A percentile compares a stretch with the other conserved stretches of the same genome.
These are phyloP conservation scores for Ochlodes sylvanus DNA, from an alignment of 2,888 invertebrate species.

Conservation along the genomic window DNA sequence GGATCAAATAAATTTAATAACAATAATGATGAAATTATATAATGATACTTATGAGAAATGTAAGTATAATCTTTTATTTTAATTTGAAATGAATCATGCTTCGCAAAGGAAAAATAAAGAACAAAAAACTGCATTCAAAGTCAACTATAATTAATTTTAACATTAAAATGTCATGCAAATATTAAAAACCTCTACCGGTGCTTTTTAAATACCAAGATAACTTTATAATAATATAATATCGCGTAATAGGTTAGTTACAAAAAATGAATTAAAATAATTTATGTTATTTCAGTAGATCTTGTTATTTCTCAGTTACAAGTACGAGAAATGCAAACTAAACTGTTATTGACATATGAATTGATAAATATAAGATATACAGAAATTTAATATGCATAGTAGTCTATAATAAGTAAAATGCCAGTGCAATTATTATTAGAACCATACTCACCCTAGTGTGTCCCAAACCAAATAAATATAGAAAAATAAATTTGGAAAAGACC, in stretches of 20 bases:
- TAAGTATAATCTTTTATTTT: background rate
- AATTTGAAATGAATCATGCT: slow-evolving; percentile 4
- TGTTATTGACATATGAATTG: background rate
- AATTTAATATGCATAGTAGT: background rate
- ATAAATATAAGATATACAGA: background rate
- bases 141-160: background rate
- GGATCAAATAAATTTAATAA: background rate
- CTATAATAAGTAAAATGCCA: slow-evolving; percentile 12
- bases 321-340: background rate
- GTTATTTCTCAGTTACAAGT: slow-evolving; percentile 22
- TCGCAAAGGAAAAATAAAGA: background rate
- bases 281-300: background rate
- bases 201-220: slow-evolving; percentile 19
- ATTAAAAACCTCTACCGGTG: slow-evolving; percentile 1
- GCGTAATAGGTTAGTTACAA: background rate
- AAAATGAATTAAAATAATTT: background rate
- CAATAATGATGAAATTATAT: background rate
- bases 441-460: slow-evolving; percentile 22
- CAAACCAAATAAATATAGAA: slow-evolving; percentile 21
- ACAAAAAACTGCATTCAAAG: slow-evolving; percentile 11
- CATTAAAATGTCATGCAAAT: slow-evolving; percentile 9
- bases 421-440: slow-evolving; percentile 26
- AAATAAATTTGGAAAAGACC: slow-evolving; percentile 34
- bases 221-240: background rate
- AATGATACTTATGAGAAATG: background rate